A percentile compares a stretch with the other conserved stretches of the same genome.
phyloP scores from a whole-genome alignment of 2,888 invertebrate genomes.

The Aelia acuminata region DNA sequence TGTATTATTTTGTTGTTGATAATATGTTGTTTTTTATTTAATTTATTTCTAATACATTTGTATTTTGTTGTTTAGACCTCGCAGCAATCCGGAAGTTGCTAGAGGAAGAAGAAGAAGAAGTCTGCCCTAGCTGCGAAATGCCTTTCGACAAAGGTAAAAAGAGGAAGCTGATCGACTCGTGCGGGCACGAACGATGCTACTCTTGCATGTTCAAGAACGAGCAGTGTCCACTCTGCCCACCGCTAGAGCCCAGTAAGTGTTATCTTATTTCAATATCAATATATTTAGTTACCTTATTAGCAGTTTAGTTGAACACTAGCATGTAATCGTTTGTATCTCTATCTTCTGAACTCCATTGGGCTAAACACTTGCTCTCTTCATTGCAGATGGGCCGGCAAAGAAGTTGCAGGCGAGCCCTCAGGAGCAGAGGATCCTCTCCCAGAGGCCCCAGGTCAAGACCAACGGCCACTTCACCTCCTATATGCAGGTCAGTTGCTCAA shows the following conservation, averaged over 20 bases:
- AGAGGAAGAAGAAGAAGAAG: conserved; percentile 70
- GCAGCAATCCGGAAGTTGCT: conserved; percentile 84
- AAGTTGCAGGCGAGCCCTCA: neutral
- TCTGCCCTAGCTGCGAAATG: conserved; percentile 89
- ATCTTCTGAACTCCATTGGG: neutral
- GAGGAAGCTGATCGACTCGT: conserved; percentile 93
- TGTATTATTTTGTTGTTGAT: too few species aligned
- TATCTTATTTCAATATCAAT: neutral
- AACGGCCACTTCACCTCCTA: conserved; percentile 78
- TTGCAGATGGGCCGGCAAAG: conserved; percentile 20
- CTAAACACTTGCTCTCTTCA: neutral
- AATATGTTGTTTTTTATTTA: neutral
- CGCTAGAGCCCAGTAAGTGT: conserved; percentile 65
- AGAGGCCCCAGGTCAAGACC: conserved; percentile 69
- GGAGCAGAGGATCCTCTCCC: conserved; percentile 12
- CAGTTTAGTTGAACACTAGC: neutral
- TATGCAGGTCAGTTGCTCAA: conserved; percentile 74
- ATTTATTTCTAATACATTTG: neutral
- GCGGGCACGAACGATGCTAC: conserved; percentile 96
- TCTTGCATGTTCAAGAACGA: conserved; percentile 94
- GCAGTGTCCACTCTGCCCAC: conserved; percentile 87
- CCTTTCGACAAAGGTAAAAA: conserved; percentile 97
- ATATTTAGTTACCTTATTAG: neutral
- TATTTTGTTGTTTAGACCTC: conserved; percentile 77
- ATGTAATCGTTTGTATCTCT: too few species aligned